phyloP scores from a whole-genome alignment of 2,113 vertebrate species.

The Manacus vitellinus region DNA sequence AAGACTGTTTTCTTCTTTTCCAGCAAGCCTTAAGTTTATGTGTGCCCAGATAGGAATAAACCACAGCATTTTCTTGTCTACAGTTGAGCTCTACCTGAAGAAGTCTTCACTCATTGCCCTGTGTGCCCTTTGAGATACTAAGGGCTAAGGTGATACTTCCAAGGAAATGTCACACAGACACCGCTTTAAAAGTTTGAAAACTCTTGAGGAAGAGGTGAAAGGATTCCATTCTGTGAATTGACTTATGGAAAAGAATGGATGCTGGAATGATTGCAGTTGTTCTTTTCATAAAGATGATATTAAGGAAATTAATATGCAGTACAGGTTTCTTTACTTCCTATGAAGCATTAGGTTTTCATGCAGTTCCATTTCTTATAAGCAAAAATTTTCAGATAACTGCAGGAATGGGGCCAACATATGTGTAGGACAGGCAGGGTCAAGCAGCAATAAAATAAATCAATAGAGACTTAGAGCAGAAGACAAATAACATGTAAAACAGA shows the following conservation, averaged over 20 bases:
- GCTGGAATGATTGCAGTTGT: background rate
- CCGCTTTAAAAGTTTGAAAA: background rate
- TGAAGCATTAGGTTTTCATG: background rate
- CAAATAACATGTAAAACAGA: conserved; percentile 11
- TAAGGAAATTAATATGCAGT: background rate
- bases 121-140: background rate
- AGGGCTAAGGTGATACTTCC: background rate
- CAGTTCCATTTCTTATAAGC: background rate
- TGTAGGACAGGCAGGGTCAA: background rate
- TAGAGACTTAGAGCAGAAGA: background rate
- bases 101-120: background rate
- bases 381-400: background rate
- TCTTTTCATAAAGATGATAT: background rate
- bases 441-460: conserved; percentile 3
- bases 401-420: background rate
- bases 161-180: background rate
- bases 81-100: background rate
- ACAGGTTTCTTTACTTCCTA: background rate
- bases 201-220: background rate
- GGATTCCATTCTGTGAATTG: background rate
- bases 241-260: background rate
- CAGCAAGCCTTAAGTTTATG: background rate
- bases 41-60: background rate
- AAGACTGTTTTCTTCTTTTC: background rate
- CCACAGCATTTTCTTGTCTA: background rate